A percentile compares a stretch with the other conserved stretches of the same genome.
phyloP scores from a whole-genome alignment of 1,140 invertebrate species.

The Drosophila malerkotliana region DNA sequence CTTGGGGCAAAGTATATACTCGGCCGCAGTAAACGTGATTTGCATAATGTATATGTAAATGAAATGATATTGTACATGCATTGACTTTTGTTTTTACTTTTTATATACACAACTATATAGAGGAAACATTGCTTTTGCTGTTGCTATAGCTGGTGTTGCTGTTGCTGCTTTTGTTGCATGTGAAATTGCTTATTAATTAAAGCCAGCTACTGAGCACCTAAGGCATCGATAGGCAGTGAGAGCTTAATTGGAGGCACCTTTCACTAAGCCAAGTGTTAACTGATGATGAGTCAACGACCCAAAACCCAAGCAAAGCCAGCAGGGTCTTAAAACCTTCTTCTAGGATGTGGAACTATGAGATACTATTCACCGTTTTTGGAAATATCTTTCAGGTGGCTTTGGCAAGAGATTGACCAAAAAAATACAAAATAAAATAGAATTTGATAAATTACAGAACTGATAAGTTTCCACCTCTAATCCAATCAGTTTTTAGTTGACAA shows the following conservation, averaged over 20 bases:
- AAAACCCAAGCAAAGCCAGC: conserved; percentile 7
- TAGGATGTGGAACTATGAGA: conserved; percentile 6
- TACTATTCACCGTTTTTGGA: conserved; percentile 1
- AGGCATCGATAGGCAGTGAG: conserved; percentile 55
- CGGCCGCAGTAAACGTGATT: conserved; percentile 43
- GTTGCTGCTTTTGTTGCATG: conserved; percentile 29
- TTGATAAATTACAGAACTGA: not conserved
- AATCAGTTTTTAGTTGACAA: conserved; percentile 1
- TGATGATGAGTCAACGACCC: conserved; percentile 25
- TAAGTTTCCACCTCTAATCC: not conserved
- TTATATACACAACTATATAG: conserved; percentile 37
- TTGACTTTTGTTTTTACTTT: conserved; percentile 33
- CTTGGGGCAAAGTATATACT: conserved; percentile 16
- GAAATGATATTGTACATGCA: conserved; percentile 46
- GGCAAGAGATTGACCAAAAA: not conserved
- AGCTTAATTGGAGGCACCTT: conserved; percentile 44
- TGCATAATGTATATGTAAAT: conserved; percentile 42
- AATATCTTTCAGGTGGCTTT: not conserved
- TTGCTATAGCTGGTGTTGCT: conserved; percentile 7
- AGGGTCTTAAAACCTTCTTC: conserved; percentile 14
- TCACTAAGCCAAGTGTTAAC: conserved; percentile 21
- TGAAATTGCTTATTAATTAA: conserved; percentile 53
- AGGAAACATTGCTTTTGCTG: conserved; percentile 24
- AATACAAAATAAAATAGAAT: not conserved
- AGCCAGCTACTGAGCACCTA: conserved; percentile 51